Evolutionary conservation across 2,797 vertebrate genomes (phyloP).

Genomic region (Helicolenus hilgendorfi): DNA sequence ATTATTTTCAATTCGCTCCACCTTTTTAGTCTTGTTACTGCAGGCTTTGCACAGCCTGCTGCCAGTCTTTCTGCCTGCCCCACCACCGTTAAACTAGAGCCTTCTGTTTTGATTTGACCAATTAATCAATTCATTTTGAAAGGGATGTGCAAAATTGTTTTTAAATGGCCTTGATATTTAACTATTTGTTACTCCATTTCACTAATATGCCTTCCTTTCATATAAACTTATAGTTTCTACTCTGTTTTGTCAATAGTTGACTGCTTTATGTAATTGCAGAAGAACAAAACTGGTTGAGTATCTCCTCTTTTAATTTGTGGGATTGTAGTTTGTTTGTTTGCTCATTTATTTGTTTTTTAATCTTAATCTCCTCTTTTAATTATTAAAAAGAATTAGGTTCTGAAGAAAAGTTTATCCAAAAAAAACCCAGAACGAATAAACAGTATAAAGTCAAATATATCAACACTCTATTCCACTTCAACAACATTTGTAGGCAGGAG

Average conservation of each 20-base stretch:
- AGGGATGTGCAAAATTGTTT: not conserved
- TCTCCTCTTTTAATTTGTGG: not conserved
- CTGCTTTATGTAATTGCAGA: not conserved
- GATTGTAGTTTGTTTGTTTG: not conserved
- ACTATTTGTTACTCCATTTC: not conserved
- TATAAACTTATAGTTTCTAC: not conserved
- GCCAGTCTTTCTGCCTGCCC: not conserved
- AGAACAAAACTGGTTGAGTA: not conserved
- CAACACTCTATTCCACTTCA: not conserved
- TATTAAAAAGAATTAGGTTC: not conserved
- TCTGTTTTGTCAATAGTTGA: not conserved
- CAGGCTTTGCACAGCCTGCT: not conserved
- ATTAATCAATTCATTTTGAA: not conserved
- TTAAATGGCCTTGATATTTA: not conserved
- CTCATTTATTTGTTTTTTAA: not conserved
- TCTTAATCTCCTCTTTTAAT: not conserved
- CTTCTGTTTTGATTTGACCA: not conserved
- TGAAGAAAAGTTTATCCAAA: not conserved
- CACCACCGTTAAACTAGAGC: not conserved
- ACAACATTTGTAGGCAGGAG: not conserved
- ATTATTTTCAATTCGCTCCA: constrained; percentile 34
- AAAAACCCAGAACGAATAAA: not conserved
- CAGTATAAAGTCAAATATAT: not conserved
- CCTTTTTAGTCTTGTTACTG: constrained; percentile 11
- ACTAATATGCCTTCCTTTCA: not conserved